Evolutionary conservation across 2,113 vertebrate genomes (phyloP).

Genomic region (Coryphaenoides rupestris): DNA sequence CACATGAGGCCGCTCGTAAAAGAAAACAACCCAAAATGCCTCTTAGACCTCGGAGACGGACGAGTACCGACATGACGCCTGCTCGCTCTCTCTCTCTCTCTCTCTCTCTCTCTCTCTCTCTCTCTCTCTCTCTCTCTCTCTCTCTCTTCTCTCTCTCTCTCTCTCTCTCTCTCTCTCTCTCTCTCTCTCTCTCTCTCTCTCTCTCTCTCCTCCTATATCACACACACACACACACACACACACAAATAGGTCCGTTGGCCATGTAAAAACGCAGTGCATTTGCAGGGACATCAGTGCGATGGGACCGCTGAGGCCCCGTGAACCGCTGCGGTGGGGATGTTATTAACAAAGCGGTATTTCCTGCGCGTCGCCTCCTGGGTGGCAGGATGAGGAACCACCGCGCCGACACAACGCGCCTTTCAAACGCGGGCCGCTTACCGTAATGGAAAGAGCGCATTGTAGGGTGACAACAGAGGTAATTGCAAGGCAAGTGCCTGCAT

Average conservation of each 20-base stretch:
- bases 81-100: slow-evolving; percentile 11
- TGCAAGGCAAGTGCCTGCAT: slow-evolving; percentile 32
- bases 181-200: not conserved
- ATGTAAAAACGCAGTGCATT: not conserved
- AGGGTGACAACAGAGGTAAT: slow-evolving; percentile 42
- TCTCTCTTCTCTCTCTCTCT: too few species aligned
- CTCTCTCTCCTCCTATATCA: too few species aligned
- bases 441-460: slow-evolving; percentile 22
- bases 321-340: slow-evolving; percentile 10
- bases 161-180: not conserved
- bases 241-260: too few species aligned
- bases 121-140: slow-evolving; percentile 10
- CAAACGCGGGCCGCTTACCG: slow-evolving; percentile 26
- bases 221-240: too few species aligned
- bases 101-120: too few species aligned
- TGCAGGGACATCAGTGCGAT: not conserved
- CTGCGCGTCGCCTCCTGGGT: slow-evolving; percentile 18
- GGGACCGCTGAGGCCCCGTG: not conserved
- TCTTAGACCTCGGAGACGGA: slow-evolving; percentile 82
- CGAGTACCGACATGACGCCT: slow-evolving; percentile 77
- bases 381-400: slow-evolving; percentile 14
- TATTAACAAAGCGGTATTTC: slow-evolving; percentile 4
- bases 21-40: slow-evolving; percentile 60
- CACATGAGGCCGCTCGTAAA: slow-evolving; percentile 80
- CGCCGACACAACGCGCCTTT: slow-evolving; percentile 14